phyloP scores from a whole-genome alignment of 2,113 vertebrate genomes.

The Notiomystis cincta region DNA sequence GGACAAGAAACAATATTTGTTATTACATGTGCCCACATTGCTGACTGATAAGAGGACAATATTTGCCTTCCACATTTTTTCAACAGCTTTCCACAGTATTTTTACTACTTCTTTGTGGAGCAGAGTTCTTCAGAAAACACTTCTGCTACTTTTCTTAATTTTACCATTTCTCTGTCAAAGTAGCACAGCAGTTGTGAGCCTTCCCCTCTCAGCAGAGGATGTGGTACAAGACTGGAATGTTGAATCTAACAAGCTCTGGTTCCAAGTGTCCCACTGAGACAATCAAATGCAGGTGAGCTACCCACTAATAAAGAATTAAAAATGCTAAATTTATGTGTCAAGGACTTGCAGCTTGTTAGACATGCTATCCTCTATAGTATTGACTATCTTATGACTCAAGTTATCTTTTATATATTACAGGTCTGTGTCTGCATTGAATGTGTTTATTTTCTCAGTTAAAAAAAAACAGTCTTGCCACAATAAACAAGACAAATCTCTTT shows the following conservation, averaged over 20 bases:
- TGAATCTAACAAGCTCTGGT: neutral
- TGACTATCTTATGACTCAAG: neutral
- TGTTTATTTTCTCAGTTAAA: neutral
- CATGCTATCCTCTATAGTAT: neutral
- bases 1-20: neutral
- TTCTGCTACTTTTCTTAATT: neutral
- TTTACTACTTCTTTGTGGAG: neutral
- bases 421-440: neutral
- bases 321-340: neutral
- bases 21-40: neutral
- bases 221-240: neutral
- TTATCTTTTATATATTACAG: neutral
- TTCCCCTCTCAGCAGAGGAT: neutral
- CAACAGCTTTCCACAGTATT: neutral
- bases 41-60: neutral
- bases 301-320: neutral
- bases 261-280: neutral
- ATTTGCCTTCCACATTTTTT: neutral
- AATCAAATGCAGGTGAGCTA: neutral
- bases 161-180: neutral
- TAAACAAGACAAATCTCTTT: neutral
- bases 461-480: neutral
- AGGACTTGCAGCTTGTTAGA: neutral
- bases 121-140: neutral
- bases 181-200: neutral